Conservation (phyloP, 2,797 vertebrate genomes). For the Spheniscus humboldti region DNA sequence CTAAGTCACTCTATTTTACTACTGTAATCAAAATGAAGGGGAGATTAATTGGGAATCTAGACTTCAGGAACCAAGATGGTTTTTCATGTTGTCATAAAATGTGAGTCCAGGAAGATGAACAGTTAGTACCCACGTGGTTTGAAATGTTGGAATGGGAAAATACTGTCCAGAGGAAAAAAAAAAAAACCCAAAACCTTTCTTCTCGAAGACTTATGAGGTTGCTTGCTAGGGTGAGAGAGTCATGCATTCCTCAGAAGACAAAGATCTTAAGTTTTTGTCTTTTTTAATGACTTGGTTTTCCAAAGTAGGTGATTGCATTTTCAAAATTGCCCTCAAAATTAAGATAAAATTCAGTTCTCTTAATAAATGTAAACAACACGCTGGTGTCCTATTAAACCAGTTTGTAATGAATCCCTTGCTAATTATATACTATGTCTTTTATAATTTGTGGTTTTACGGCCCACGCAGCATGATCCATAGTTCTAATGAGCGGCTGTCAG, state of each 20-base stretch:
- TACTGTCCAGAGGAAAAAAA: not conserved
- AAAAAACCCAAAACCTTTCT: not conserved
- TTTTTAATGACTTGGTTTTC: conserved; percentile 22
- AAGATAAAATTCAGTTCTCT: conserved; percentile 19
- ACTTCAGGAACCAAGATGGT: not conserved
- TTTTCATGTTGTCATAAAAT: not conserved
- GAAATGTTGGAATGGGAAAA: not conserved
- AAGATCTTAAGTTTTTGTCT: not conserved
- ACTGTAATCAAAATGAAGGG: not conserved
- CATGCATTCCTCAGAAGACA: not conserved
- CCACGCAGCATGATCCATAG: conserved; percentile 43
- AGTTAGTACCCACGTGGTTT: not conserved
- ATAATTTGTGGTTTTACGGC: conserved; percentile 42
- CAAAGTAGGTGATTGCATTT: not conserved
- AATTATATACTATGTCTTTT: conserved; percentile 10
- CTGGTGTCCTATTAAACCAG: not conserved
- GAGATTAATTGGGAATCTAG: not conserved
- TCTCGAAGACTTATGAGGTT: not conserved
- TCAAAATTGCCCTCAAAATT: conserved; percentile 15
- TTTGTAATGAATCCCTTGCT: not conserved
- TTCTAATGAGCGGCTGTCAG: conserved; percentile 44
- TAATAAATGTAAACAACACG: conserved; percentile 30
- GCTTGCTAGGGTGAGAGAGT: not conserved
- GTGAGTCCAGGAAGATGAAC: not conserved
- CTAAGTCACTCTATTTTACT: not conserved